A percentile compares a stretch with the other conserved stretches of the same genome.
Conservation (phyloP, 2,888 invertebrate genomes). For the Drosophila histrio region DNA sequence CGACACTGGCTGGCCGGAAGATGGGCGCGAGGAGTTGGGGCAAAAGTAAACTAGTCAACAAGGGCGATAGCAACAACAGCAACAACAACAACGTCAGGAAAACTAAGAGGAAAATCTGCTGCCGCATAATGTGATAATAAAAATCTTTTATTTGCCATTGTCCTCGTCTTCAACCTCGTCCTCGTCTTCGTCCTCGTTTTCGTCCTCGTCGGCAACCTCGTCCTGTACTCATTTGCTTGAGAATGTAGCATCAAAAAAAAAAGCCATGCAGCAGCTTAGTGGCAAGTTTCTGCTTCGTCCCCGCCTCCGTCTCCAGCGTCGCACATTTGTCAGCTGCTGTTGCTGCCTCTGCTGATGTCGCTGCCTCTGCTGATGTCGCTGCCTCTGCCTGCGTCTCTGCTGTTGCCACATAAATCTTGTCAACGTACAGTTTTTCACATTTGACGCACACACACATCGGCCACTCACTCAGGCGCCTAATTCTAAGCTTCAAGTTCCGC, state of each 20-base stretch:
- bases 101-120: constrained; percentile 64
- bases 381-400: constrained; percentile 17
- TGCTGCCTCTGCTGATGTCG: neutral
- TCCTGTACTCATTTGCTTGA: constrained; percentile 40
- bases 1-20: constrained; percentile 17
- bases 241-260: constrained; percentile 35
- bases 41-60: constrained; percentile 45
- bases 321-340: constrained; percentile 38
- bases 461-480: constrained; percentile 70
- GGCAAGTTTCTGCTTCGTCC: constrained; percentile 7
- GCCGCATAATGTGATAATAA: constrained; percentile 78
- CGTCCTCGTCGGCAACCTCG: constrained; percentile 23
- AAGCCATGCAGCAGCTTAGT: constrained; percentile 44
- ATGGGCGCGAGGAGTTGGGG: constrained; percentile 8
- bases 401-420: constrained; percentile 71
- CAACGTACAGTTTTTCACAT: constrained; percentile 75
- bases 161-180: constrained; percentile 26
- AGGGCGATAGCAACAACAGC: neutral
- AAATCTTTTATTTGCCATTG: constrained; percentile 78
- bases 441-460: constrained; percentile 56
- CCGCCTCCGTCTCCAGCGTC: neutral
- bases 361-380: constrained; percentile 10
- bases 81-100: neutral
- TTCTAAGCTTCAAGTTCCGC: constrained; percentile 50
- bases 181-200: constrained; percentile 12